phyloP scores from a whole-genome alignment of 1,140 invertebrate genomes.

The Ridgeia piscesae region DNA sequence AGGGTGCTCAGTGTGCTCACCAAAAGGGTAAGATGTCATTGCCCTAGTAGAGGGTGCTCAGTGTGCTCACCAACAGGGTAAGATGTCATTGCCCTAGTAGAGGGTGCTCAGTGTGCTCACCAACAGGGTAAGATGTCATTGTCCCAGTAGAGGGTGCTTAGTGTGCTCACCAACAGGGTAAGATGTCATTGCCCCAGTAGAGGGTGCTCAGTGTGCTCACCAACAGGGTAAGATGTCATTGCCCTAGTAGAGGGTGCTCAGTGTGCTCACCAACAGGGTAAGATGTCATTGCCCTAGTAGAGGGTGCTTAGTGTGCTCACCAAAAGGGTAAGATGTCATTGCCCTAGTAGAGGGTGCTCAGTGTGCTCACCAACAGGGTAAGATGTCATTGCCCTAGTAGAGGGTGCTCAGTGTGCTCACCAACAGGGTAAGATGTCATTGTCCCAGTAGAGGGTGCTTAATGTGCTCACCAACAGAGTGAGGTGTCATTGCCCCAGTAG shows the following conservation, averaged over 20 bases:
- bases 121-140: not conserved
- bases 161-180: not conserved
- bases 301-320: not conserved
- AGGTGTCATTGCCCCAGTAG: not conserved
- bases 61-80: not conserved
- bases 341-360: not conserved
- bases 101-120: not conserved
- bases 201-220: not conserved
- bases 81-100: not conserved
- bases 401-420: not conserved
- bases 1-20: not conserved
- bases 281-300: not conserved
- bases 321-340: not conserved
- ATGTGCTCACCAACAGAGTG: not conserved
- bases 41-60: not conserved
- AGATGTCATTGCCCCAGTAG: not conserved
- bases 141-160: not conserved
- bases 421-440: not conserved
- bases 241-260: not conserved
- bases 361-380: not conserved
- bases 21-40: not conserved
- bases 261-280: not conserved
- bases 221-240: not conserved
- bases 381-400: not conserved
- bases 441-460: not conserved